Base-by-base conservation (phyloP, 2,797 vertebrate genomes). In the Onychomys arenicola region DNA sequence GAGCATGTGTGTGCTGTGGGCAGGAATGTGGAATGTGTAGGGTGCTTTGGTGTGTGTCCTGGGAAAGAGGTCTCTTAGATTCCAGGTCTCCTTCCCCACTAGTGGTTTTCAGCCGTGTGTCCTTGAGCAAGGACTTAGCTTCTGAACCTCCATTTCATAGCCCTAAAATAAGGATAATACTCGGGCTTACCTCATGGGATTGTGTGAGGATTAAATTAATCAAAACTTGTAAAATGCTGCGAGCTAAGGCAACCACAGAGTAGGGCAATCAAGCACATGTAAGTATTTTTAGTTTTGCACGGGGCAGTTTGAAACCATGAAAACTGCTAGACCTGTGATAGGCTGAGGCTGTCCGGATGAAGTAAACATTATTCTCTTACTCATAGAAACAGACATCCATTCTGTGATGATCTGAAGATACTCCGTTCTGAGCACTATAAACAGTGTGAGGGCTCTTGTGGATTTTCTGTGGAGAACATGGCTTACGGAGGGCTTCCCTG, bases 221-320 rank as follows among this genome's bases (percentile, higher is more conserved):
- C n/a, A 95, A 90, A 80, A n/a, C 16, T 69, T 69, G 11, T 77
- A 73, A 94, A 93, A 89, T 90, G n/a, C 21, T 65, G 69, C 34
- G 11, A 83, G 69, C 57, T 63, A 81, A 96, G 40, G 34, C 13
- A 71, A 37, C 37, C 27, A 11, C 9, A 65, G 73, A 81, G 21
- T n/a, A 61, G 77, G 81, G 37, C 77, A 67, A 13, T 49, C 76
- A 59, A 37, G 40, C 57, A 63, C 4, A 46, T 61, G 57, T 40
- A n/a, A 52, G 19, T 34, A 57, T 40, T 57, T 88, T 55, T 29
- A 17, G 13, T 55, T 86, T 71, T 52, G 11, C 46, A 92, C n/a
- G 59, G 73, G 92, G 46, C 59, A 52, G 17, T 34, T 55, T 55
- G 43, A 65, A 63, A 69, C 12, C 12, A 59, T 61, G 55, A 27